phyloP scores from a whole-genome alignment of 2,113 vertebrate genomes.

The Lethenteron camtschaticum region DNA sequence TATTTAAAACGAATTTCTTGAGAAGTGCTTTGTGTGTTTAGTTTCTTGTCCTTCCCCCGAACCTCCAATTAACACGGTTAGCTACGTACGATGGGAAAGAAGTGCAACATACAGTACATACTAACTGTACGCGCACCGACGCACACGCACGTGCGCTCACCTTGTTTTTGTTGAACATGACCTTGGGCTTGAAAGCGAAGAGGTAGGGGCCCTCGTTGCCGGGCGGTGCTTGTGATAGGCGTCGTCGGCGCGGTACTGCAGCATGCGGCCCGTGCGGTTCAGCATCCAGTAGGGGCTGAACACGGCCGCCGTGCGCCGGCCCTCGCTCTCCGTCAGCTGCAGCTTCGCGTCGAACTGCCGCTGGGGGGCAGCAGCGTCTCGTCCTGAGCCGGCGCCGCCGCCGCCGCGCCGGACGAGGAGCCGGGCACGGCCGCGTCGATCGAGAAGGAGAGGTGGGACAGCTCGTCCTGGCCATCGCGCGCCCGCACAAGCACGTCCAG shows the following conservation, averaged over 20 bases:
- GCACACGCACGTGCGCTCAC: slow-evolving; percentile 17
- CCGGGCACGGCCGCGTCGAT: not conserved
- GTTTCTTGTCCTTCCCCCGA: too few relatives aligned
- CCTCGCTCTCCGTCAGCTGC: slow-evolving; percentile 21
- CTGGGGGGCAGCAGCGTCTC: too few relatives aligned
- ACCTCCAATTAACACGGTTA: too few relatives aligned
- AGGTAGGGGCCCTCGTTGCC: slow-evolving; percentile 58
- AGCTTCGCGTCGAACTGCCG: slow-evolving; percentile 13
- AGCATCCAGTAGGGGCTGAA: slow-evolving; percentile 93
- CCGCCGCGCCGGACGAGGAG: not conserved
- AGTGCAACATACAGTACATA: too few relatives aligned
- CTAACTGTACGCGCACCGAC: too few relatives aligned
- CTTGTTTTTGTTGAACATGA: slow-evolving; percentile 82
- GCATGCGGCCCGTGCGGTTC: slow-evolving; percentile 70
- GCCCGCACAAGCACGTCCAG: not conserved
- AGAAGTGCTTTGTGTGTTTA: too few relatives aligned
- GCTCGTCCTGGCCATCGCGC: not conserved
- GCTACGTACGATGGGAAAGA: too few relatives aligned
- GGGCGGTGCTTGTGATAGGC: slow-evolving; percentile 51
- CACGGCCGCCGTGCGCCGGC: slow-evolving; percentile 37
- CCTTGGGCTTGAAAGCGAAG: slow-evolving; percentile 84
- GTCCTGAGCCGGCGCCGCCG: not conserved
- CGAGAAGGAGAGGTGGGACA: not conserved
- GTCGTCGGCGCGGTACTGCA: slow-evolving; percentile 74
- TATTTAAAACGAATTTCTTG: too few relatives aligned